Evolutionary conservation across 2,113 vertebrate genomes (phyloP).

Genomic region (Mustela lutreola): DNA sequence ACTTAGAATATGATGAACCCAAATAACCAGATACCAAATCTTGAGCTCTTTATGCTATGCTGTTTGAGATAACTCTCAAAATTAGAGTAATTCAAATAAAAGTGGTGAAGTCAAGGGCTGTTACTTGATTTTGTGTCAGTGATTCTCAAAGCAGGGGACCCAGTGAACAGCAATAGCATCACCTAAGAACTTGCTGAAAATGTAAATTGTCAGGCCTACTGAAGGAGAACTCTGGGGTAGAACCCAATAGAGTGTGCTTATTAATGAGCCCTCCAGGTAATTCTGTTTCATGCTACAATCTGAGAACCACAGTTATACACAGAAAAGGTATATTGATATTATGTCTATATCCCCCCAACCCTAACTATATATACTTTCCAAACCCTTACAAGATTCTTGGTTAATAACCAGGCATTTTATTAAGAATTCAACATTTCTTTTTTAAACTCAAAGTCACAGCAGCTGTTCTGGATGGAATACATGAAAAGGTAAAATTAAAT

Average conservation of each 20-base stretch:
- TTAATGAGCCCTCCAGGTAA: background rate
- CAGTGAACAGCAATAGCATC: background rate
- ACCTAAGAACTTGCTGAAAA: background rate
- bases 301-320: background rate
- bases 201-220: background rate
- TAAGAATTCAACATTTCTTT: conserved; percentile 36
- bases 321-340: background rate
- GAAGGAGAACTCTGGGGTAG: background rate
- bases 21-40: background rate
- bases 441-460: conserved; percentile 43
- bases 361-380: background rate
- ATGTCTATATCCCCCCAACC: background rate
- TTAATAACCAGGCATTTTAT: conserved; percentile 18
- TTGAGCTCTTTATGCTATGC: background rate
- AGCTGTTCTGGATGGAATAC: conserved; percentile 58
- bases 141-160: background rate
- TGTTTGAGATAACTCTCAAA: conserved; percentile 20
- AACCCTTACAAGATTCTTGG: background rate
- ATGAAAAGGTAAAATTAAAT: conserved; percentile 61
- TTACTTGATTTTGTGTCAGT: background rate
- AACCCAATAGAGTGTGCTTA: background rate
- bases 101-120: background rate
- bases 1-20: background rate
- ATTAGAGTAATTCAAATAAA: background rate
- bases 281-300: background rate